These are phyloP conservation scores for Erebia aethiops DNA, from an alignment of 2,888 invertebrate genomes.

Conservation along the genomic window DNA sequence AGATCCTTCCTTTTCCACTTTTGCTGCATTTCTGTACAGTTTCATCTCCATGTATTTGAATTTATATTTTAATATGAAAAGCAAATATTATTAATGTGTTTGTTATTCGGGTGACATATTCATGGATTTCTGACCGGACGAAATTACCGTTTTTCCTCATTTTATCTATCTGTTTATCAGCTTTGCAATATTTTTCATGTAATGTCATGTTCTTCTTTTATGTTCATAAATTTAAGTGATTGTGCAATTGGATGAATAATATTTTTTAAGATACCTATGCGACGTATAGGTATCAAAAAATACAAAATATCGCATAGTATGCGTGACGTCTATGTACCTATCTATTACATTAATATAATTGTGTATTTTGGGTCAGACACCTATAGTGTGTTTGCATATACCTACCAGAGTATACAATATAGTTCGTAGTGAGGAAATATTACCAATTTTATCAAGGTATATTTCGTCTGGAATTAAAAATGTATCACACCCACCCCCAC, in stretches of 20 bases:
- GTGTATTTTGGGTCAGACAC: too few relatives aligned
- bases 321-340: too few relatives aligned
- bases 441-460: too few relatives aligned
- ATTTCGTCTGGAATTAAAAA: too few relatives aligned
- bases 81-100: constrained; percentile 4
- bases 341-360: too few relatives aligned
- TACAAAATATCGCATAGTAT: too few relatives aligned
- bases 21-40: background rate
- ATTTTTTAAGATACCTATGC: background rate
- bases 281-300: too few relatives aligned
- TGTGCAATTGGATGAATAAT: background rate
- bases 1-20: background rate
- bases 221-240: background rate
- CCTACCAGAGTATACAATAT: too few relatives aligned
- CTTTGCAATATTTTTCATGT: constrained; percentile 1
- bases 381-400: too few relatives aligned
- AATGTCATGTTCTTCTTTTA: too few relatives aligned
- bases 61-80: constrained; percentile 1
- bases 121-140: background rate
- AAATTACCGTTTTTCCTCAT: constrained; percentile 8
- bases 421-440: too few relatives aligned
- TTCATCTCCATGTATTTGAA: background rate
- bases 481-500: too few relatives aligned
- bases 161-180: background rate
- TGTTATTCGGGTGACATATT: background rate